Evolutionary conservation across 2,113 vertebrate species (phyloP).

Genomic region (Perca fluviatilis): DNA sequence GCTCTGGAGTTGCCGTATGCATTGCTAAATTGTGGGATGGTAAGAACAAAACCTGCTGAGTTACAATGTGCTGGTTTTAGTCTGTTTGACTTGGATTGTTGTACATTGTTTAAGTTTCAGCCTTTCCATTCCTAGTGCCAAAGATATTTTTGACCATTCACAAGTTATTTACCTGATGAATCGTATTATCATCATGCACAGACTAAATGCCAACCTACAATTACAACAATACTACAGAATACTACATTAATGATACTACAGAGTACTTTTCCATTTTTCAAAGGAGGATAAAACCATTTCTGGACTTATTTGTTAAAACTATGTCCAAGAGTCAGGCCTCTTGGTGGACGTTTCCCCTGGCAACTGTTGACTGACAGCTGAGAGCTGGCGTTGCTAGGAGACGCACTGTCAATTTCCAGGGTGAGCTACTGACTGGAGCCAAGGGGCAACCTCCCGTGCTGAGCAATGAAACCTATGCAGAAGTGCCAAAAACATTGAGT

Average conservation of each 20-base stretch:
- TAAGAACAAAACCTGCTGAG: background rate
- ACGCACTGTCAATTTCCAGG: background rate
- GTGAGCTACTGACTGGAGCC: background rate
- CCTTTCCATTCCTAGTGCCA: background rate
- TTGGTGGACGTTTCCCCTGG: background rate
- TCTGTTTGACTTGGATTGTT: constrained; percentile 1
- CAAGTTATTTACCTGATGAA: background rate
- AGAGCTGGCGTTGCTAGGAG: background rate
- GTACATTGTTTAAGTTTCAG: background rate
- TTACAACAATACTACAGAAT: background rate
- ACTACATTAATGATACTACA: background rate
- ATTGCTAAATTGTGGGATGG: background rate
- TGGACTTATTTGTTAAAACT: too few species aligned
- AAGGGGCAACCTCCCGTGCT: too few species aligned
- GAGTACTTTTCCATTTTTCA: background rate
- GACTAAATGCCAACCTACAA: background rate
- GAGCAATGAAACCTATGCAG: too few species aligned
- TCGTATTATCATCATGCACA: background rate
- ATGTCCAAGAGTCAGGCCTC: background rate
- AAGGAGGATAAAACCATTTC: background rate
- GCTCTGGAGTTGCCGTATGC: background rate
- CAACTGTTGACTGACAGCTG: background rate
- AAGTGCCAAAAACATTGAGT: too few species aligned
- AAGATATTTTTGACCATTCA: background rate
- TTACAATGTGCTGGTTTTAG: background rate